Conservation (phyloP, 2,888 invertebrate species). For the Pristionchus mayeri region DNA sequence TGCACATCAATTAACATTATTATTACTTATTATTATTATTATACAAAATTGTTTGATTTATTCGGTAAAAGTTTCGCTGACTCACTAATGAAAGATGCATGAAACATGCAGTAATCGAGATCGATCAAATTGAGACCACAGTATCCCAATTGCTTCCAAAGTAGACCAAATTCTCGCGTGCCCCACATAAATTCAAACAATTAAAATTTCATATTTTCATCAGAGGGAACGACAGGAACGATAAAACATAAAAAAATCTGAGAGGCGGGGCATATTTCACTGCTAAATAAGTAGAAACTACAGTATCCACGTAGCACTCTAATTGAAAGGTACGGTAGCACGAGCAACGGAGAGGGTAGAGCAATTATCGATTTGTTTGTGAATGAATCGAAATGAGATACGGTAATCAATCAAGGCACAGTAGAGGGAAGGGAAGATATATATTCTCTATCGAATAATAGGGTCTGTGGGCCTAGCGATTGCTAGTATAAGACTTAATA, state of each 20-base stretch:
- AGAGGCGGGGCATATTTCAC: not conserved
- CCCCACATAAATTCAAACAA: not conserved
- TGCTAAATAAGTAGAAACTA: not conserved
- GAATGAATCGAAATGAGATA: constrained; percentile 8
- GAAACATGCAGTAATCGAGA: too few relatives aligned
- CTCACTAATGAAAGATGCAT: too few relatives aligned
- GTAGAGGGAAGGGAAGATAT: not conserved
- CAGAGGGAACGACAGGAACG: not conserved
- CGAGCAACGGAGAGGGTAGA: not conserved
- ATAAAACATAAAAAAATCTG: not conserved
- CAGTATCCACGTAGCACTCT: constrained; percentile 9
- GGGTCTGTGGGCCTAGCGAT: not conserved
- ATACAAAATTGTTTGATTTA: constrained; percentile 8
- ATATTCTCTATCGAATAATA: not conserved
- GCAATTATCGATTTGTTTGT: constrained; percentile 17
- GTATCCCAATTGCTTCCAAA: too few relatives aligned
- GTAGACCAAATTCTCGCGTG: too few relatives aligned
- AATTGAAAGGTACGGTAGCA: not conserved
- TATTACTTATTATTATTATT: not conserved
- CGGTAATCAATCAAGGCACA: not conserved
- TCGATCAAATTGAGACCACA: too few relatives aligned
- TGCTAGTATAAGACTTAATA: too few relatives aligned
- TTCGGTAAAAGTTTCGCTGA: not conserved
- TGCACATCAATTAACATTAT: constrained; percentile 12
- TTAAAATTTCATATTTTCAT: not conserved